Percentiles rank a stretch among this genome's conserved stretches.
Conservation (phyloP, 1,140 invertebrate genomes). For the Palaemon carinicauda region DNA sequence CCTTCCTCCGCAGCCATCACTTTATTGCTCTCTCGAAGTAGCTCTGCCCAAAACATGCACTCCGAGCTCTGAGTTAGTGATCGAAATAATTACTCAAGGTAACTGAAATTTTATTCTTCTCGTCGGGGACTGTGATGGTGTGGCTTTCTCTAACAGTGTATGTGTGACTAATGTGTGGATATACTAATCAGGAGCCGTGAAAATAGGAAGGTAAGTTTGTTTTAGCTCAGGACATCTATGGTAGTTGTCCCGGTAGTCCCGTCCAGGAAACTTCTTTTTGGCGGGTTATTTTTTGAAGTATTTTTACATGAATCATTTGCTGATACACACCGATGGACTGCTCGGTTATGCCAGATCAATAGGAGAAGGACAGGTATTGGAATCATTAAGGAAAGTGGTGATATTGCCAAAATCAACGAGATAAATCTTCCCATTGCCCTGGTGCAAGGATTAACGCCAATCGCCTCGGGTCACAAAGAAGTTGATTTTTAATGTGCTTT, state of each 20-base stretch:
- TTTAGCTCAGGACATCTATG: conserved; percentile 21
- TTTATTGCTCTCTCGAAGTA: neutral
- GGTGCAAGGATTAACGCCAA: too few relatives aligned
- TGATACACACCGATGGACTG: neutral
- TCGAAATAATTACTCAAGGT: neutral
- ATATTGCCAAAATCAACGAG: too few relatives aligned
- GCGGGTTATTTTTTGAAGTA: neutral
- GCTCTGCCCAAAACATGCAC: conserved; percentile 12
- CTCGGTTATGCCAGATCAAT: neutral
- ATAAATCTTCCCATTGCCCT: too few relatives aligned
- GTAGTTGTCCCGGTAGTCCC: neutral
- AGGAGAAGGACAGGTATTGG: neutral
- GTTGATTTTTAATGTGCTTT: too few relatives aligned
- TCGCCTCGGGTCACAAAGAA: too few relatives aligned
- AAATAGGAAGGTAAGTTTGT: conserved; percentile 24
- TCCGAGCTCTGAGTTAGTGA: conserved; percentile 7
- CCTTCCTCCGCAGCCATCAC: conserved; percentile 15
- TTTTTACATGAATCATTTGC: too few relatives aligned
- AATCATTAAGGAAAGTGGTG: neutral
- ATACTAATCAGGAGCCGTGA: neutral
- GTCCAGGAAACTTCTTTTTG: conserved; percentile 10
- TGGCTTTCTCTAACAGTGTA: neutral
- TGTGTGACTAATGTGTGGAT: conserved; percentile 16
- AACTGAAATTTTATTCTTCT: conserved; percentile 13
- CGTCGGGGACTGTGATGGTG: conserved; percentile 6